Percentiles rank a stretch among this genome's conserved stretches.
phyloP scores from a whole-genome alignment of 2,113 vertebrate genomes.

The Tautogolabrus adspersus region DNA sequence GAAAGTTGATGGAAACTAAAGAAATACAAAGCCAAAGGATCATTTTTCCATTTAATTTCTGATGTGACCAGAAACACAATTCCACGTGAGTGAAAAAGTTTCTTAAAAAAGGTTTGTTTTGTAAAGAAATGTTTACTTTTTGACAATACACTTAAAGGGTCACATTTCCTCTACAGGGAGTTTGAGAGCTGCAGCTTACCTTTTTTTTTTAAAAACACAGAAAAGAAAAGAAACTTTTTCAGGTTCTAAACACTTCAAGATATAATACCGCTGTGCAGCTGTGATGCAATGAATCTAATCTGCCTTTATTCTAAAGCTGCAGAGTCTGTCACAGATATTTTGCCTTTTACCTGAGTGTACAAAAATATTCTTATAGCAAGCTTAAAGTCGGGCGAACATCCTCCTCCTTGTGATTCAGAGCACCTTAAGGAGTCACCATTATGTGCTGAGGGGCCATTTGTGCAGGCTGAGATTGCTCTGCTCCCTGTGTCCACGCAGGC shows the following conservation, averaged over 20 bases:
- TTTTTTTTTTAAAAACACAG: not conserved
- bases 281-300: slow-evolving; percentile 41
- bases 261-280: slow-evolving; percentile 21
- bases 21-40: too few species aligned
- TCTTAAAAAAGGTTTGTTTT: too few species aligned
- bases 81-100: too few species aligned
- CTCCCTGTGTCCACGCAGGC: slow-evolving; percentile 20
- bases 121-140: too few species aligned
- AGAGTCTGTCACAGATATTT: not conserved
- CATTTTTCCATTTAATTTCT: too few species aligned
- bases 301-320: slow-evolving; percentile 14
- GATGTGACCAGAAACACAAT: too few species aligned
- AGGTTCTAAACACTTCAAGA: slow-evolving; percentile 23
- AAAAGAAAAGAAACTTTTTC: slow-evolving; percentile 2
- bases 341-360: slow-evolving; percentile 9
- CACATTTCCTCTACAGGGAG: too few species aligned
- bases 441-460: slow-evolving; percentile 44
- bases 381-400: slow-evolving; percentile 9
- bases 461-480: slow-evolving; percentile 48
- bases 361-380: slow-evolving; percentile 16
- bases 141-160: too few species aligned
- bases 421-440: slow-evolving; percentile 42
- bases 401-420: slow-evolving; percentile 44
- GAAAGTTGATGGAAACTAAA: too few species aligned
- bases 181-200: too few species aligned